phyloP scores from a whole-genome alignment of 2,797 vertebrate species.

The Enteromius treurensis region DNA sequence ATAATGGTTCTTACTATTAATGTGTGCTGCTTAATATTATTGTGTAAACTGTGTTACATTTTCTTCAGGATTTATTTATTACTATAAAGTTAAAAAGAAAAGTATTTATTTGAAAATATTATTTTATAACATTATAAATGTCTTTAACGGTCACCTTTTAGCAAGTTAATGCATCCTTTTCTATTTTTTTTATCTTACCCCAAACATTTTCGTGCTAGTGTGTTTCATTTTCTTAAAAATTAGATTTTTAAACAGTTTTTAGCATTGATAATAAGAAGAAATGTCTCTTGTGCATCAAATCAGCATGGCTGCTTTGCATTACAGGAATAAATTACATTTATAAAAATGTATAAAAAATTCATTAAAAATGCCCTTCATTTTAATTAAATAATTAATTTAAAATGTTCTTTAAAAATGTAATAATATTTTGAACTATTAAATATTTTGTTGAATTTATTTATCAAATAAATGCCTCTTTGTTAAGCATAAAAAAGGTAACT shows the following conservation, averaged over 20 bases:
- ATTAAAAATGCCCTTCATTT: too few species aligned
- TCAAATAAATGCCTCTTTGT: background rate
- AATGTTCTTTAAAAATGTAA: fast-evolving
- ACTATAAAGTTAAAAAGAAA: background rate
- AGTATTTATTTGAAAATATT: background rate
- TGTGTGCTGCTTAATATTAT: too few species aligned
- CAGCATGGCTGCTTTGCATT: background rate
- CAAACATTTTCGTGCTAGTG: background rate
- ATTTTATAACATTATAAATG: background rate
- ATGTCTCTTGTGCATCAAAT: background rate
- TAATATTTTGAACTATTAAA: background rate
- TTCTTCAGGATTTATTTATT: background rate
- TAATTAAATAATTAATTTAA: too few species aligned
- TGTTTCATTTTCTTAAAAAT: background rate
- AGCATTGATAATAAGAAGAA: background rate
- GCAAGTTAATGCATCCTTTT: background rate
- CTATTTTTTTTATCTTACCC: background rate
- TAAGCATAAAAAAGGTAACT: background rate
- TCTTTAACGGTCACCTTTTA: background rate
- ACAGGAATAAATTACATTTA: background rate
- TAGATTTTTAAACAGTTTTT: background rate
- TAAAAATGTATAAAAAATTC: background rate
- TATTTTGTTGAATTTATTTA: background rate
- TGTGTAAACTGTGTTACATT: too few species aligned
- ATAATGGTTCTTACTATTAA: too few species aligned